Percentiles rank a stretch among this genome's conserved stretches.
These are phyloP conservation scores for Tetramorium simillimum DNA, from an alignment of 1,140 invertebrate species.

Conservation along the genomic window DNA sequence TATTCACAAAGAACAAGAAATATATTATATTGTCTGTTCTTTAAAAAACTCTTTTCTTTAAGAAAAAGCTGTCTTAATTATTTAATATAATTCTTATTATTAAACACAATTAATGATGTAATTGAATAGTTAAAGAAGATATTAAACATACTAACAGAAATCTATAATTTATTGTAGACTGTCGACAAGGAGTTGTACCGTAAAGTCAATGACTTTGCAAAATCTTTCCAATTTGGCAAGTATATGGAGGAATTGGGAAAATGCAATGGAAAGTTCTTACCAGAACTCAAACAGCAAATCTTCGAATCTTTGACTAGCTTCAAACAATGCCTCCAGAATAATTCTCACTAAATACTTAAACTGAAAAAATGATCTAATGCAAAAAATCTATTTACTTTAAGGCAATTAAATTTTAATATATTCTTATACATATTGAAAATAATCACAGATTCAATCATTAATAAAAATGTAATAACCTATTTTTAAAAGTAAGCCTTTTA, in stretches of 20 bases:
- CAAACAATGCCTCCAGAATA: neutral
- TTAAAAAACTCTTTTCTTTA: neutral
- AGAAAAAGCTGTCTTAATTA: neutral
- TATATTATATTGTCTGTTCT: neutral
- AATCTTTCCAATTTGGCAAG: neutral
- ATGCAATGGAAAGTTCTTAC: neutral
- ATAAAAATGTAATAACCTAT: neutral
- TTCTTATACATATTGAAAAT: neutral
- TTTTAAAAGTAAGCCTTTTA: no score
- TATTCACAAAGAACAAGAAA: neutral
- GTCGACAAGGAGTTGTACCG: neutral
- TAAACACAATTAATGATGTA: neutral
- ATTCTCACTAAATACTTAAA: no score
- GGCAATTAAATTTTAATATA: neutral
- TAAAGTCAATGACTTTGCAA: neutral
- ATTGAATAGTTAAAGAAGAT: neutral
- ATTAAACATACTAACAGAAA: neutral
- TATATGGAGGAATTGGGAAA: neutral
- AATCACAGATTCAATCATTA: neutral
- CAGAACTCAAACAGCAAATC: neutral
- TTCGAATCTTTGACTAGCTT: neutral
- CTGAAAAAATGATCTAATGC: neutral
- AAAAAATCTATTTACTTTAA: neutral
- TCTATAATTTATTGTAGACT: neutral
- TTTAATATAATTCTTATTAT: neutral